Evolutionary conservation across 1,140 invertebrate genomes (phyloP), one percentile per base, ranked within the genome.

Genomic region (Drosophila mayri): DNA sequence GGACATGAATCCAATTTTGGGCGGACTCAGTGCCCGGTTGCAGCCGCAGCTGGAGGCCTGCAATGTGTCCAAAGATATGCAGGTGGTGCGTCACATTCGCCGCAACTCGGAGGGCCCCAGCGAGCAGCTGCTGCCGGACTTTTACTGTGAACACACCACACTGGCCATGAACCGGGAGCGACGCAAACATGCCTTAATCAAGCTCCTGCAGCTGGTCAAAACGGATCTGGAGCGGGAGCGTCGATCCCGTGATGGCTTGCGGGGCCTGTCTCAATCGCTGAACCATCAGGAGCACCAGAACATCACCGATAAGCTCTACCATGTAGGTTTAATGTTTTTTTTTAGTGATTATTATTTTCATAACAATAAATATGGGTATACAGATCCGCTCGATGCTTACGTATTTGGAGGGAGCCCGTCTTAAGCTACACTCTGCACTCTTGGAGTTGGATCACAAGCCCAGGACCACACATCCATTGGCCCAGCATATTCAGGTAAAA

Each of bases 61-160:
- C 59, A 93, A 92, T 76, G 92, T 93, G 25, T 66, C 77, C 41
- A 93, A 93, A 74, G 92, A 93, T 62, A 76, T 93, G 87, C 82
- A 83, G 38, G 90, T 92, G 50, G 81, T 93, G 35, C 91, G 92
- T 40, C 91, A 92, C 43, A 93, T 93, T 8, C 78, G 92, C 1
- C 85, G 93, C 81, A 61, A 93, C 90, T 43, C 92, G 22, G 93
- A 94, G 57, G 93, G 94, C 7, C 93, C 94, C 70, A 94, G 94
- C 79, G 97, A 99, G 91, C 97, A 98, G 92, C 93, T 98, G 30
- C 93, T 99, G 40, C 97, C 98, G 0, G 97, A 99, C 92, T 98
- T 98, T 93, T 99, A 98, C 93, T 98, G 98, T 68, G 98, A 99
- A 93, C 98, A 99, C 93, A 95, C 97, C 57, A 97, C 97, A 2